These are phyloP conservation scores for Drosophila tristis DNA, from an alignment of 1,140 invertebrate genomes.

Conservation along the genomic window DNA sequence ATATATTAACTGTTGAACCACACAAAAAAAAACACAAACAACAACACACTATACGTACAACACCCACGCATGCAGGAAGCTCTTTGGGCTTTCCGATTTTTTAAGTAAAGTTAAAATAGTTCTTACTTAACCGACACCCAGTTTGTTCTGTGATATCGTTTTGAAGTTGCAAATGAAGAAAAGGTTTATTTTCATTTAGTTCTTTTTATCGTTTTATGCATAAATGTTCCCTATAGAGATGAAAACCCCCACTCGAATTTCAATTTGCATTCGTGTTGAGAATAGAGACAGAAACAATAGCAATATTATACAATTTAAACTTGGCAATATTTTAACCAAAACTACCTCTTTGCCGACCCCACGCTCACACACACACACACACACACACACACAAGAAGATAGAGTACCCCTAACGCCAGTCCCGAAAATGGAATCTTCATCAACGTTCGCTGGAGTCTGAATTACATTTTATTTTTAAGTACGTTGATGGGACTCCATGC, in stretches of 20 bases:
- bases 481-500: constrained; percentile 51
- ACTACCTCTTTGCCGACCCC: constrained; percentile 32
- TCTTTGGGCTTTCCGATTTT: constrained; percentile 10
- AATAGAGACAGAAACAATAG: constrained; percentile 29
- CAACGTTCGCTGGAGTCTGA: constrained; percentile 81
- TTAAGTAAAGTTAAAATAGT: constrained; percentile 8
- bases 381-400: constrained; percentile 12
- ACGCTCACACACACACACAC: constrained; percentile 1
- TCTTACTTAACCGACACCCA: constrained; percentile 32
- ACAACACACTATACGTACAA: constrained; percentile 12
- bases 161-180: constrained; percentile 54
- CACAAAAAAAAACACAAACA: constrained; percentile 7
- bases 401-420: constrained; percentile 5
- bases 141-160: constrained; percentile 81
- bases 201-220: constrained; percentile 48
- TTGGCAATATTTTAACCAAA: constrained; percentile 40
- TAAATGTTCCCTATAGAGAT: constrained; percentile 19
- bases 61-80: constrained; percentile 31
- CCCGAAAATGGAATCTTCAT: background rate
- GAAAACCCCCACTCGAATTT: constrained; percentile 39
- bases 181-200: constrained; percentile 43
- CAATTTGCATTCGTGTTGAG: constrained; percentile 35
- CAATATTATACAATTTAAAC: constrained; percentile 32
- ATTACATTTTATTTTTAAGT: constrained; percentile 83
- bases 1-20: constrained; percentile 32